Conservation (phyloP, 2,113 vertebrate genomes). For the Chloropsis cyanopogon region DNA sequence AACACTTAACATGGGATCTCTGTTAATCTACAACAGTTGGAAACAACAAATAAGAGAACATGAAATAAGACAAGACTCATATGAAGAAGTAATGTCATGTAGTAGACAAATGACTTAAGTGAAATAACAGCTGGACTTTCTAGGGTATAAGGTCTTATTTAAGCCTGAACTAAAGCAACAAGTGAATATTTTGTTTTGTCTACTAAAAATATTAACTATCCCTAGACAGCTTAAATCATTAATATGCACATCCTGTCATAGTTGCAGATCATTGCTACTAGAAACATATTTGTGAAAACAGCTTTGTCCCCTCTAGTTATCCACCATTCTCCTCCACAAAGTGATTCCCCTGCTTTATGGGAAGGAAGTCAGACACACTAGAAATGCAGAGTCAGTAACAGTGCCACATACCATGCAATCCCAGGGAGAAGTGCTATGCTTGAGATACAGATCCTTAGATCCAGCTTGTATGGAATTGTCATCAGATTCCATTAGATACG, state of each 20-base stretch:
- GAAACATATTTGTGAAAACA: neutral
- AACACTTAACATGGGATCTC: neutral
- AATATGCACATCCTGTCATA: neutral
- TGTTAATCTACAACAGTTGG: neutral
- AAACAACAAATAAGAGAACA: neutral
- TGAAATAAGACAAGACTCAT: neutral
- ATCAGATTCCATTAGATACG: neutral
- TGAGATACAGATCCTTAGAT: neutral
- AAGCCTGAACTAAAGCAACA: neutral
- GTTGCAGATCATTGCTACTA: neutral
- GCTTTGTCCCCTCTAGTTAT: neutral
- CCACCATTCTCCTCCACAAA: neutral
- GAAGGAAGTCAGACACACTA: neutral
- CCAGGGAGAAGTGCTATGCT: neutral
- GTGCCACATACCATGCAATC: neutral
- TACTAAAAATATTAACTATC: neutral
- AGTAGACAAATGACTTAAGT: neutral
- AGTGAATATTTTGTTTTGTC: neutral
- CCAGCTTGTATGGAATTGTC: neutral
- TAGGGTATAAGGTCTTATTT: neutral
- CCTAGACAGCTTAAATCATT: neutral
- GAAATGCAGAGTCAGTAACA: neutral
- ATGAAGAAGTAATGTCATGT: neutral
- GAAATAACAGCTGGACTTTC: slow-evolving; percentile 20
- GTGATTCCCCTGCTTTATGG: neutral